These are phyloP conservation scores for Drosophila lacicola DNA, from an alignment of 2,888 invertebrate genomes.

Conservation along the genomic window DNA sequence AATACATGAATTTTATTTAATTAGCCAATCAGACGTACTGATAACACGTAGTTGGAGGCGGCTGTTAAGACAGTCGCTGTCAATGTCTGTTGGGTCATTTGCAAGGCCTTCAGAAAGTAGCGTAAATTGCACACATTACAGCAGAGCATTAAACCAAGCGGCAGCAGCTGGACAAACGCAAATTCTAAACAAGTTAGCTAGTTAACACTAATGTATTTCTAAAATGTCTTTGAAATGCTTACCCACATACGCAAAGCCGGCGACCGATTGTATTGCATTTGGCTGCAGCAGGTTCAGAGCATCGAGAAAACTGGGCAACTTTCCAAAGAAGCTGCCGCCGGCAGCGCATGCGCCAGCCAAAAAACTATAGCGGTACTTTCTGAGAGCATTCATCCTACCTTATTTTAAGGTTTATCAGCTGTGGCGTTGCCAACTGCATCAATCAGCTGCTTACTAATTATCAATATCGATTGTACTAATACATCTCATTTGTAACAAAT, in stretches of 20 bases:
- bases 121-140: slow-evolving; percentile 87
- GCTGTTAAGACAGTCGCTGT: slow-evolving; percentile 87
- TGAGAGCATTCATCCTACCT: slow-evolving; percentile 48
- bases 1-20: background rate
- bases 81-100: slow-evolving; percentile 86
- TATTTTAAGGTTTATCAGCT: slow-evolving; percentile 1
- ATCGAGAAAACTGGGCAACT: slow-evolving; percentile 84
- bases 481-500: too few relatives aligned
- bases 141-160: slow-evolving; percentile 86
- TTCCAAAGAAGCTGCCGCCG: slow-evolving; percentile 87
- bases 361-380: slow-evolving; percentile 77
- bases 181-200: slow-evolving; percentile 56
- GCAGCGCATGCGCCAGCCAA: slow-evolving; percentile 87
- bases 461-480: background rate
- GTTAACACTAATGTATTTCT: background rate
- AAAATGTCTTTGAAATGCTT: background rate
- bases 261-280: background rate
- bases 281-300: slow-evolving; percentile 44
- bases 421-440: slow-evolving; percentile 8
- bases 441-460: background rate
- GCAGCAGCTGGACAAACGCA: slow-evolving; percentile 81
- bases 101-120: slow-evolving; percentile 87
- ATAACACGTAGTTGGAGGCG: slow-evolving; percentile 87
- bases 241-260: slow-evolving; percentile 31
- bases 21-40: slow-evolving; percentile 83